Evolutionary conservation across 1,140 invertebrate genomes (phyloP).

Genomic region (Bombus turneri): DNA sequence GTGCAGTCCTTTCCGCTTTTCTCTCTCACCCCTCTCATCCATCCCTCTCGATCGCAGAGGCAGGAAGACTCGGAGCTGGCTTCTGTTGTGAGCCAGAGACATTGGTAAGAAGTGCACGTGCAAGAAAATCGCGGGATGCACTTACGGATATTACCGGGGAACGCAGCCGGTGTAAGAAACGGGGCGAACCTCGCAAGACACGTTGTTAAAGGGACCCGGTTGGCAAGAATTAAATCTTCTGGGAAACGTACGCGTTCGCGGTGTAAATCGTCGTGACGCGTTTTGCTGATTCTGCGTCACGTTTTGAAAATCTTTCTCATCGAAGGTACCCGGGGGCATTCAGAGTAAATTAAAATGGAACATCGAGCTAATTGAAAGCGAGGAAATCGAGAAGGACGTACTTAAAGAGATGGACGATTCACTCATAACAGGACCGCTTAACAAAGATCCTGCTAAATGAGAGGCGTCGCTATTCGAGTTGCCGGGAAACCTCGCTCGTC

Average conservation of each 20-base stretch:
- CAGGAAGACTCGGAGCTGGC: not conserved
- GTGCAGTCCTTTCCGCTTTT: slow-evolving; percentile 3
- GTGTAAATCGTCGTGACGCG: not conserved
- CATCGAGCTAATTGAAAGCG: too few species aligned
- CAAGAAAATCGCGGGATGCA: slow-evolving; percentile 69
- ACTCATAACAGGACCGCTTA: not conserved
- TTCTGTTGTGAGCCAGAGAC: slow-evolving; percentile 19
- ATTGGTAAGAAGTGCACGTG: slow-evolving; percentile 52
- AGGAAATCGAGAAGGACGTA: not conserved
- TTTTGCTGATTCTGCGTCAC: not conserved
- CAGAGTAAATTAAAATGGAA: slow-evolving; percentile 5
- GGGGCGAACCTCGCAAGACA: not conserved
- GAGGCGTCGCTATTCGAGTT: not conserved
- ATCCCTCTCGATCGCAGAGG: not conserved
- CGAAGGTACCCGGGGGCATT: not conserved
- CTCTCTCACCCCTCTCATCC: not conserved
- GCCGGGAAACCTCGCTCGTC: not conserved
- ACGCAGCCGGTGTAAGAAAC: slow-evolving; percentile 49
- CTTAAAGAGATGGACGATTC: not conserved
- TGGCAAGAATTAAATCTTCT: slow-evolving; percentile 38
- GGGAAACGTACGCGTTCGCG: not conserved
- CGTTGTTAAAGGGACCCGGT: not conserved
- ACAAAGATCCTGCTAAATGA: not conserved
- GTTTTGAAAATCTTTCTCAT: not conserved
- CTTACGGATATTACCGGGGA: slow-evolving; percentile 70